phyloP scores from a whole-genome alignment of 2,113 vertebrate genomes.

The Holacanthus passer region DNA sequence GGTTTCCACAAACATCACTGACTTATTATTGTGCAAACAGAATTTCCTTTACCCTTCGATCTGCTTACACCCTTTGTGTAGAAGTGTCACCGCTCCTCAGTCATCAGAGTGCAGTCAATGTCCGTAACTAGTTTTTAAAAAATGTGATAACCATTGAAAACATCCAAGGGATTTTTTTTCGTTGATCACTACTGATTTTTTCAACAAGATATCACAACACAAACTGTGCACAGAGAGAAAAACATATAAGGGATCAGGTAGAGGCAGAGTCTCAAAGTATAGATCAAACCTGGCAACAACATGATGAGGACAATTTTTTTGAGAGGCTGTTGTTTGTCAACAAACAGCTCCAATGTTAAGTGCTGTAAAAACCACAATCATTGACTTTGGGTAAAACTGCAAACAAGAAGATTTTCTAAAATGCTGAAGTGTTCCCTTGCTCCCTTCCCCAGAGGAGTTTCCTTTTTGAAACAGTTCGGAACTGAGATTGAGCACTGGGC shows the following conservation, averaged over 20 bases:
- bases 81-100: neutral
- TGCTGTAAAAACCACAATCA: neutral
- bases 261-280: neutral
- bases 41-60: neutral
- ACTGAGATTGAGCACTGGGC: neutral
- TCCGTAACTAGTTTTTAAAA: neutral
- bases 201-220: neutral
- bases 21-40: no score
- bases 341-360: neutral
- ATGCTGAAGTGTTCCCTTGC: neutral
- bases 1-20: no score
- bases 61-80: neutral
- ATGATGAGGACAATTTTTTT: neutral
- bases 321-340: neutral
- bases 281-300: neutral
- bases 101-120: neutral
- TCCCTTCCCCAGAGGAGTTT: constrained; percentile 3
- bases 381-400: neutral
- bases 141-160: no score
- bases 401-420: neutral
- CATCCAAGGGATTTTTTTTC: no score
- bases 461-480: neutral
- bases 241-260: neutral
- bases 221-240: neutral
- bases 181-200: neutral